Conservation (phyloP, 92 coral and sea anemone species). For the Epizoanthus ramosus region DNA sequence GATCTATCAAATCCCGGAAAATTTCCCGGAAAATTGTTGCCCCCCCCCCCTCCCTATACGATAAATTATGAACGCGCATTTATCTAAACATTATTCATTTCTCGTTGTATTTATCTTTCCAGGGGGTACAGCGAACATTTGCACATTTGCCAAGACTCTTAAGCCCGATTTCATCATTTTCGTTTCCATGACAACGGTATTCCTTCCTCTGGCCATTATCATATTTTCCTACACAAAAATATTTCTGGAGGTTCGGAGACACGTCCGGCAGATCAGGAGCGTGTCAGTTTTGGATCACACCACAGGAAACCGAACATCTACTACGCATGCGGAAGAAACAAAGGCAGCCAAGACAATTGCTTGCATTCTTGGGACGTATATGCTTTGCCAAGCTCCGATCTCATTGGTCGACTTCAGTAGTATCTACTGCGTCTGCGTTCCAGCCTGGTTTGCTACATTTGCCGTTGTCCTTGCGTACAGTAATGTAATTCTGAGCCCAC, state of each 20-base stretch:
- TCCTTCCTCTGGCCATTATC: slow-evolving; percentile 25
- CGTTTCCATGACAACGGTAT: slow-evolving; percentile 23
- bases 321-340: slow-evolving; percentile 24
- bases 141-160: slow-evolving; percentile 6
- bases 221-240: slow-evolving; percentile 29
- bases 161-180: slow-evolving; percentile 20
- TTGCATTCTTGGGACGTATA: slow-evolving; percentile 20
- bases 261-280: slow-evolving; percentile 15
- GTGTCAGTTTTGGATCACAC: background rate
- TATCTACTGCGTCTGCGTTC: background rate
- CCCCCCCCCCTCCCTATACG: too few relatives aligned
- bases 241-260: slow-evolving; percentile 30
- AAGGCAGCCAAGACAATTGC: slow-evolving; percentile 38
- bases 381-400: slow-evolving; percentile 35
- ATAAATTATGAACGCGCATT: too few relatives aligned
- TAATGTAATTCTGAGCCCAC: slow-evolving; percentile 28
- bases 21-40: too few relatives aligned
- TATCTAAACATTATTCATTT: too few relatives aligned
- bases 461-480: slow-evolving; percentile 39
- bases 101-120: background rate
- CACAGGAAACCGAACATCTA: background rate
- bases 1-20: too few relatives aligned
- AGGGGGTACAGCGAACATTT: slow-evolving; percentile 15
- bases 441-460: slow-evolving; percentile 15
- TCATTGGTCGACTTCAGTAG: slow-evolving; percentile 9